Base-by-base conservation (phyloP, 2,113 vertebrate species). In the Thunnus thynnus region DNA sequence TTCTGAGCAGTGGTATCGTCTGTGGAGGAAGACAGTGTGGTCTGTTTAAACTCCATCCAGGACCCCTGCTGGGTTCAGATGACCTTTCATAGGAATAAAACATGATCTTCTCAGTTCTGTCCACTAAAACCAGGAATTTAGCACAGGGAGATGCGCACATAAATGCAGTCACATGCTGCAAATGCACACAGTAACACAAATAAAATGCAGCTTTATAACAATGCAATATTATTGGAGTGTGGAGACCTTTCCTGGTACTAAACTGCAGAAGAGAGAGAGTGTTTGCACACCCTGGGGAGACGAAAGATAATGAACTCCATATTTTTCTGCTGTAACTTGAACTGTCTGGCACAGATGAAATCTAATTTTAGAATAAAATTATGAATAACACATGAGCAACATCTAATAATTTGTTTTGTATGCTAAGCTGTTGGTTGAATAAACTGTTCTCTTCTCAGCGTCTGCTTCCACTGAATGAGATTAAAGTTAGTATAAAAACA, bases 21-120 rank as follows among this genome's bases (percentile, higher is more conserved):
- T 72, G 68, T 54, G 55, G 73, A 72, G 69, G 72, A 83, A 76
- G 88, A 92, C 90, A 92, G 82, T 67, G 83, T 76, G 81, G 67
- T 81, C 85, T 86, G 76, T 93, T 92, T 89, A 91, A 88, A 94
- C 70, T 79, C 73, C 83, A 75, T 79, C 89, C 80, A 92, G 84
- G 83, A 46, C 82, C 70, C 83, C 55, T 18, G 48, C 86, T 81
- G 84, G 71, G 89, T 69, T 75, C 76, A 68, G 78, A 77, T 92
- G 87, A 92, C 91, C 93, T 84, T 83, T 88, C 61, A 69, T 60
- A 25, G 71, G 70, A 51, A 70, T 63, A 56, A 67, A 79, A 89
- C 78, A 55, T 41, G 18, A 73, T 79, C 76, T 20, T 5, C 36
- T 55, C 18, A 10, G 27, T 18, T 16, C n/a, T 48, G 71, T 69